Conservation (phyloP, 2,888 invertebrate genomes). For the Thymelicus sylvestris region DNA sequence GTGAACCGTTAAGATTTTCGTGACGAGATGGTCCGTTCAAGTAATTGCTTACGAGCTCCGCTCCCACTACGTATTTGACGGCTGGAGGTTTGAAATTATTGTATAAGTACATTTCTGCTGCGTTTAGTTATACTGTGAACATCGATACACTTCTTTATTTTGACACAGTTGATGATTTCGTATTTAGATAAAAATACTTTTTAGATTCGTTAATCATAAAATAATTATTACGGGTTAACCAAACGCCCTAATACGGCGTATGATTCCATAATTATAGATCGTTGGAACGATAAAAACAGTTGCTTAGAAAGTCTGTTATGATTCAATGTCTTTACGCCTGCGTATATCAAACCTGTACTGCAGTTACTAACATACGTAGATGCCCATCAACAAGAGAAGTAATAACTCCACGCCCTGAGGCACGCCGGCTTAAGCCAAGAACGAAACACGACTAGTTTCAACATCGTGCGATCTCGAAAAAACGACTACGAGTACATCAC, state of each 20-base stretch:
- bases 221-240: too few species aligned
- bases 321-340: background rate
- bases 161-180: background rate
- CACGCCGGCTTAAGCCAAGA: conserved; percentile 40
- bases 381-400: conserved; percentile 19
- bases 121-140: too few species aligned
- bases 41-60: conserved; percentile 55
- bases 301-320: background rate
- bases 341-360: conserved; percentile 19
- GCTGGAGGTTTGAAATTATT: conserved; percentile 23
- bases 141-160: too few species aligned
- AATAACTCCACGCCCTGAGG: conserved; percentile 37
- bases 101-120: background rate
- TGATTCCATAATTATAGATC: background rate
- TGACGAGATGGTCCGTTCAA: conserved; percentile 60
- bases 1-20: conserved; percentile 68
- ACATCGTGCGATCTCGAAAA: conserved; percentile 65
- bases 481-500: conserved; percentile 65
- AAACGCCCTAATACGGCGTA: too few species aligned
- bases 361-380: conserved; percentile 19
- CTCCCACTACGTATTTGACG: conserved; percentile 45
- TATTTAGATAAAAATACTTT: background rate
- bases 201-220: too few species aligned
- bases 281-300: background rate
- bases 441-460: conserved; percentile 60